These are phyloP conservation scores for Pectinophora gossypiella DNA, from an alignment of 1,140 invertebrate genomes.

Conservation along the genomic window DNA sequence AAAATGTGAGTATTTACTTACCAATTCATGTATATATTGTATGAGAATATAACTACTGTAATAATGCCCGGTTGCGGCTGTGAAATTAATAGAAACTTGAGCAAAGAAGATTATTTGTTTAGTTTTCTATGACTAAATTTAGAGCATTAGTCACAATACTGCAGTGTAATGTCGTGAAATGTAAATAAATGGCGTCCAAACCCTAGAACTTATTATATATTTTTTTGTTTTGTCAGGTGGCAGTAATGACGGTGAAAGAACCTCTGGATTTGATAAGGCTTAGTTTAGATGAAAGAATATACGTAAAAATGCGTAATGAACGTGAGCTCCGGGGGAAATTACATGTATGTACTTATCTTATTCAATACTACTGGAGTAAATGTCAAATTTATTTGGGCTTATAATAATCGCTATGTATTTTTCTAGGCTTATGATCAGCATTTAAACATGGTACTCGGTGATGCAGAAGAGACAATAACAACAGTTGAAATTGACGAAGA, in stretches of 20 bases:
- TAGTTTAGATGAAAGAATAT: conserved; percentile 98
- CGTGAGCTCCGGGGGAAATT: conserved; percentile 94
- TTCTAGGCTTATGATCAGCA: conserved; percentile 98
- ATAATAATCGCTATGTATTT: conserved; percentile 9
- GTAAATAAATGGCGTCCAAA: too few relatives aligned
- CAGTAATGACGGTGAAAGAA: conserved; percentile 95
- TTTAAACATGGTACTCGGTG: conserved; percentile 98
- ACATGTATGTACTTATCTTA: conserved; percentile 82
- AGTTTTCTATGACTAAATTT: too few relatives aligned
- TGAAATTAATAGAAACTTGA: too few relatives aligned
- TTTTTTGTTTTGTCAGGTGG: conserved; percentile 75
- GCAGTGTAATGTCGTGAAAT: too few relatives aligned
- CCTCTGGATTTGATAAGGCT: conserved; percentile 96
- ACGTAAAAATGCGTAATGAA: conserved; percentile 99
- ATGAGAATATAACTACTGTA: too few relatives aligned
- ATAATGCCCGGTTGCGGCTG: too few relatives aligned
- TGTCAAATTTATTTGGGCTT: conserved; percentile 7
- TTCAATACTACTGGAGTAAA: background rate
- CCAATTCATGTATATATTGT: too few relatives aligned
- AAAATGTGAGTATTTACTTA: conserved; percentile 48
- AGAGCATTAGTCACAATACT: too few relatives aligned
- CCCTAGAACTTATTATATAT: background rate
- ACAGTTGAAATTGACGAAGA: conserved; percentile 99
- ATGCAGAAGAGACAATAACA: conserved; percentile 98
- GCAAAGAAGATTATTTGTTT: too few relatives aligned